These are phyloP conservation scores for Heliornis fulica DNA, from an alignment of 2,113 vertebrate species.

Conservation along the genomic window DNA sequence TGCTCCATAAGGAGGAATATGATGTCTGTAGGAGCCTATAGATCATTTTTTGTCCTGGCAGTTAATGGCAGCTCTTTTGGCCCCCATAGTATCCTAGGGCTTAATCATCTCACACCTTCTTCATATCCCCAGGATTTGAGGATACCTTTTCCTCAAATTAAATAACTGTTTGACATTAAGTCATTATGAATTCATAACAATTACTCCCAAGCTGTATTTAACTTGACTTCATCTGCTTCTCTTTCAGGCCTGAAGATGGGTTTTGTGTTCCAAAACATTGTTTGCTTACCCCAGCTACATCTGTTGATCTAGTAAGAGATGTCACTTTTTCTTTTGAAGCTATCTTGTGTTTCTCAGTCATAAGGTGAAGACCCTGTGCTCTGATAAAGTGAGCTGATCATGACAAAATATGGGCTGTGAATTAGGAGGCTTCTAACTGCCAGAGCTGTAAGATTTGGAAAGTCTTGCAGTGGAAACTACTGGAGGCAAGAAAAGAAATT, in stretches of 20 bases:
- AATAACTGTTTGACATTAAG: neutral
- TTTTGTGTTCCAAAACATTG: neutral
- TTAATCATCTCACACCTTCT: neutral
- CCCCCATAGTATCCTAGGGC: neutral
- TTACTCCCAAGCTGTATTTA: neutral
- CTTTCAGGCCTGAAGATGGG: neutral
- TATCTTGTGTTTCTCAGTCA: neutral
- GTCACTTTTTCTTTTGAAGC: neutral
- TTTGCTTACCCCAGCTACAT: neutral
- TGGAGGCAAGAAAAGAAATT: neutral
- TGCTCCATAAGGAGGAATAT: neutral
- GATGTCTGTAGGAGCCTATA: neutral
- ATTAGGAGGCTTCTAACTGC: neutral
- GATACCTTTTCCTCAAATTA: neutral
- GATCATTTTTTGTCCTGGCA: neutral
- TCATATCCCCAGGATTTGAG: neutral
- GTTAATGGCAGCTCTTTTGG: neutral
- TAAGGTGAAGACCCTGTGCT: neutral
- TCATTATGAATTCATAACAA: neutral
- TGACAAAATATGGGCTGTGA: neutral
- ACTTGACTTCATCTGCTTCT: neutral
- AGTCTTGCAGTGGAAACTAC: neutral
- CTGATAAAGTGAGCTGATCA: neutral
- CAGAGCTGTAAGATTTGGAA: neutral
- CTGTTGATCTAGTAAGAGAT: neutral